Evolutionary conservation across 2,797 vertebrate species (phyloP).

Genomic region (Eleutherodactylus coqui): DNA sequence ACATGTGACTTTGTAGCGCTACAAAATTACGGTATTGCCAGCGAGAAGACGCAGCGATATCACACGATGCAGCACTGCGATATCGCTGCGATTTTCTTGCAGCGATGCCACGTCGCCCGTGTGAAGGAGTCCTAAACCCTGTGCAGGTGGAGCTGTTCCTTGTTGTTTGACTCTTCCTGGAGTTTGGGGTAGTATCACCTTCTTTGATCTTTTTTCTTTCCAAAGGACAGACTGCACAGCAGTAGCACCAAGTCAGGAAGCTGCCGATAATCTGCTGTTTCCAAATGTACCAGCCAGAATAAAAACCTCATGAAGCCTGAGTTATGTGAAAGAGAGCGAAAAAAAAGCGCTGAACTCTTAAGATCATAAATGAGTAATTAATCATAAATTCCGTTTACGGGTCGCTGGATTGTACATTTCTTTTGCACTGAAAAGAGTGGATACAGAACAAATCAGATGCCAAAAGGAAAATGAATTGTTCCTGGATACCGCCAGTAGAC

Average conservation of each 20-base stretch:
- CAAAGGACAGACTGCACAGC: constrained; percentile 56
- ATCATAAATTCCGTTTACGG: constrained; percentile 79
- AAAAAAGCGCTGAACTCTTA: constrained; percentile 75
- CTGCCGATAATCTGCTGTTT: constrained; percentile 79
- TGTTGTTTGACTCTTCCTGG: too few species aligned
- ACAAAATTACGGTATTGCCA: too few species aligned
- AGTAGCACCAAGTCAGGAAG: constrained; percentile 83
- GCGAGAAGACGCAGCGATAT: too few species aligned
- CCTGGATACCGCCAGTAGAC: constrained; percentile 68
- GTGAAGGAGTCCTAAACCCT: too few species aligned
- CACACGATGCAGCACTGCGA: too few species aligned
- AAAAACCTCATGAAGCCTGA: constrained; percentile 76
- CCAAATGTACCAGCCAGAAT: constrained; percentile 83
- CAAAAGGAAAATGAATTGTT: constrained; percentile 76
- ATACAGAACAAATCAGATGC: constrained; percentile 74
- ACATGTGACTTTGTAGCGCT: too few species aligned
- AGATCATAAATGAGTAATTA: constrained; percentile 82
- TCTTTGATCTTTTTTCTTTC: not conserved
- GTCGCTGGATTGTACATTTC: constrained; percentile 79
- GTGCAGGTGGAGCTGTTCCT: not conserved
- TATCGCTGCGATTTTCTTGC: too few species aligned
- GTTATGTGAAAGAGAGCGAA: constrained; percentile 78
- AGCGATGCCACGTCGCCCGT: too few species aligned
- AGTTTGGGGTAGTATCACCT: not conserved
- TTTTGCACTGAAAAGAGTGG: constrained; percentile 75